These are phyloP conservation scores for Andrena marginata DNA, from an alignment of 2,888 invertebrate genomes.

Conservation along the genomic window DNA sequence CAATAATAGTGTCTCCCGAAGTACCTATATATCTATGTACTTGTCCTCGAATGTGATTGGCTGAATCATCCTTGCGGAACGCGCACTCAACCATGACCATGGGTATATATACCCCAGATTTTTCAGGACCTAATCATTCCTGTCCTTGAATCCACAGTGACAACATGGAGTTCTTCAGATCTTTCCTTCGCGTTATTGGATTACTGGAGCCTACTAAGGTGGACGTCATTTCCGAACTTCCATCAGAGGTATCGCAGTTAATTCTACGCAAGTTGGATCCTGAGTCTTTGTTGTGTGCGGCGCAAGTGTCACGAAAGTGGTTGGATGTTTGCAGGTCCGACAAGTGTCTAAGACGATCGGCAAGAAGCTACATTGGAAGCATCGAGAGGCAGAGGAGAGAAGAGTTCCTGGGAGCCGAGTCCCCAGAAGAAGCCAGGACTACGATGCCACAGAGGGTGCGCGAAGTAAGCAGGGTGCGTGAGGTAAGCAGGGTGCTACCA, in stretches of 20 bases:
- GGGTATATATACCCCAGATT: slow-evolving; percentile 14
- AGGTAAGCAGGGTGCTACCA: no score
- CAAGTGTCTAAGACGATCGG: neutral
- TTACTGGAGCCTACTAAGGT: slow-evolving; percentile 9
- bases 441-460: no score
- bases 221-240: slow-evolving; percentile 38
- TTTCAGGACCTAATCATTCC: neutral
- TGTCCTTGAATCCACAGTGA: neutral
- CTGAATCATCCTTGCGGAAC: slow-evolving; percentile 5
- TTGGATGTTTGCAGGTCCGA: slow-evolving; percentile 7
- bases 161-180: slow-evolving; percentile 44
- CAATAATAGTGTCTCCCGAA: no score
- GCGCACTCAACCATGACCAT: neutral
- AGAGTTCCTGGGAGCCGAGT: neutral
- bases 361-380: neutral
- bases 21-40: neutral
- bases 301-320: slow-evolving; percentile 35
- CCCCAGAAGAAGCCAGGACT: neutral
- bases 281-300: slow-evolving; percentile 24
- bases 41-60: slow-evolving; percentile 32
- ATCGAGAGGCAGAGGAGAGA: neutral
- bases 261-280: slow-evolving; percentile 48
- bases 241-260: slow-evolving; percentile 33
- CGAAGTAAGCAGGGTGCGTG: neutral
- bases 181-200: slow-evolving; percentile 20